These are phyloP conservation scores for Anorthoa munda DNA, from an alignment of 2,888 invertebrate species.

Conservation along the genomic window DNA sequence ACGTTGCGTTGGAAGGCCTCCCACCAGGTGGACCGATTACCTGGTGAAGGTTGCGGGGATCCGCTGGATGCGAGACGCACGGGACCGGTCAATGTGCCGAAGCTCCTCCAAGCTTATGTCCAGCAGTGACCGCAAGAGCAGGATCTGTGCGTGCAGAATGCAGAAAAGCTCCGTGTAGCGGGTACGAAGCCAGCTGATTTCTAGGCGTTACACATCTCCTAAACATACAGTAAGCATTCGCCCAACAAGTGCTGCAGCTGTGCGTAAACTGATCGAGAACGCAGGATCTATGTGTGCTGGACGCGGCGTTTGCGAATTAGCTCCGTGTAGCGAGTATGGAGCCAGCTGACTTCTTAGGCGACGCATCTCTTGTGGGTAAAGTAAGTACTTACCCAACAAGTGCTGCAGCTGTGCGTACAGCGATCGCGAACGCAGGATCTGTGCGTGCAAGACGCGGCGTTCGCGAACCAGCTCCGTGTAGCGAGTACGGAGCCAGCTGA, in stretches of 20 bases:
- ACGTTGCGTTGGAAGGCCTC: too few relatives aligned
- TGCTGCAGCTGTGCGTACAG: conserved; percentile 80
- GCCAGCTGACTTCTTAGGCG: conserved; percentile 81
- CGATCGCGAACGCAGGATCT: conserved; percentile 79
- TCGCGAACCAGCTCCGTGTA: conserved; percentile 81
- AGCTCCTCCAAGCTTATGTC: too few relatives aligned
- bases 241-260: conserved; percentile 80
- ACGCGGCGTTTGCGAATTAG: conserved; percentile 79
- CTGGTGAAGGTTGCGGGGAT: too few relatives aligned
- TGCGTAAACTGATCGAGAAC: conserved; percentile 78
- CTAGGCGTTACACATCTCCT: neutral
- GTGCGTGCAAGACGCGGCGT: conserved; percentile 78
- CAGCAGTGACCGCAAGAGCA: too few relatives aligned
- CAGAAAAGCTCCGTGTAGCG: neutral
- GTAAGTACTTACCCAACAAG: conserved; percentile 73
- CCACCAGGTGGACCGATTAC: too few relatives aligned
- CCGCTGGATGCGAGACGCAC: too few relatives aligned
- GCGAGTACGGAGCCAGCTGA: conserved; percentile 80
- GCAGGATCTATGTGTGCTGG: conserved; percentile 81
- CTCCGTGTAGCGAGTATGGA: conserved; percentile 78
- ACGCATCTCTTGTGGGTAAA: conserved; percentile 82
- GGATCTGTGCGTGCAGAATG: too few relatives aligned
- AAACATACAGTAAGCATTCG: conserved; percentile 50
- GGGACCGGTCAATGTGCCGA: too few relatives aligned
- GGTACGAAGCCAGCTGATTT: neutral